phyloP scores from a whole-genome alignment of 2,888 invertebrate species.

The Tridacna crocea region DNA sequence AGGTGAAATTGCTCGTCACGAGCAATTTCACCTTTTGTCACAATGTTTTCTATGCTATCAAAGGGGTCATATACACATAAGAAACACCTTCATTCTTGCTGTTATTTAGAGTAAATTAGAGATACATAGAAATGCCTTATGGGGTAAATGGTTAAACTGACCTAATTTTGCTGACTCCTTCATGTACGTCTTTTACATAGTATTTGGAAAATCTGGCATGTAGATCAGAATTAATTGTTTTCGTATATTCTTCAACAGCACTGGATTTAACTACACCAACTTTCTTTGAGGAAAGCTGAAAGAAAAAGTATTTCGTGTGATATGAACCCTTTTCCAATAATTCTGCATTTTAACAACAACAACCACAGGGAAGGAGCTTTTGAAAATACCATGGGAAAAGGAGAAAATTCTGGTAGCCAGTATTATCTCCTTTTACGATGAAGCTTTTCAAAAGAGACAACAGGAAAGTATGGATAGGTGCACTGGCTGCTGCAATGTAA shows the following conservation, averaged over 20 bases:
- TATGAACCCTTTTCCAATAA: no score
- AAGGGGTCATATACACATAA: no score
- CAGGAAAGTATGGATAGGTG: no score
- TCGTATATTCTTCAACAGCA: slow-evolving; percentile 68
- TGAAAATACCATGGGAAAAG: not conserved
- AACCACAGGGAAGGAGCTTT: not conserved
- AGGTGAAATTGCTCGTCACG: no score
- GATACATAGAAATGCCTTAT: no score
- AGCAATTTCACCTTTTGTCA: no score
- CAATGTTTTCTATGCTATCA: no score
- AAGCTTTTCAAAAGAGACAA: not conserved
- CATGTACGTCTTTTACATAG: slow-evolving; percentile 60
- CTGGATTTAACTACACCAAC: slow-evolving; percentile 67
- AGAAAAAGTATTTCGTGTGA: not conserved
- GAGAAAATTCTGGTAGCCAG: not conserved
- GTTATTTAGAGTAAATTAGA: no score
- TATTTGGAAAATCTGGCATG: slow-evolving; percentile 47
- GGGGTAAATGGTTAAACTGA: no score
- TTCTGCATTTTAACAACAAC: no score
- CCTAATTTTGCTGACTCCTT: slow-evolving; percentile 68
- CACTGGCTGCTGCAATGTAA: no score
- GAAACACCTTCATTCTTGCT: no score
- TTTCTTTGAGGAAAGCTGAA: slow-evolving; percentile 67
- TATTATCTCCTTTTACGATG: not conserved
- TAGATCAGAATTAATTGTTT: slow-evolving; percentile 67